These are phyloP conservation scores for Neocloeon triangulifer DNA, from an alignment of 1,140 invertebrate species.

Conservation along the genomic window DNA sequence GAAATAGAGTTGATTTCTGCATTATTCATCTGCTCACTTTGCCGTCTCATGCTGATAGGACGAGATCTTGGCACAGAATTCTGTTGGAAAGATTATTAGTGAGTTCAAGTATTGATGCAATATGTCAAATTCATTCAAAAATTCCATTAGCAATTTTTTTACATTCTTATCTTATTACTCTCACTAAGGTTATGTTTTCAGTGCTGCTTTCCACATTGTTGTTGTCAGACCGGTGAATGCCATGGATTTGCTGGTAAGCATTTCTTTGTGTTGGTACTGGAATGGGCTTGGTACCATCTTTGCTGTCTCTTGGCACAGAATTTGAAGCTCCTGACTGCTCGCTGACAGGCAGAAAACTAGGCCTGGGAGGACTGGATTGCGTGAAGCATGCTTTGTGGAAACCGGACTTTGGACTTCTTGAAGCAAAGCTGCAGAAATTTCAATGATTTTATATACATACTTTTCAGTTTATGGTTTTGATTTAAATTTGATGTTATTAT, in stretches of 20 bases:
- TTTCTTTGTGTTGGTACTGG: conserved; percentile 50
- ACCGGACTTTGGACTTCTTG: neutral
- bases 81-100: neutral
- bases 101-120: no score
- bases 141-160: no score
- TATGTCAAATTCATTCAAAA: no score
- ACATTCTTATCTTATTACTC: no score
- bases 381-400: neutral
- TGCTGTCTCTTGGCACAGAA: neutral
- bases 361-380: conserved; percentile 32
- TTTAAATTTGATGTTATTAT: no score
- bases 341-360: conserved; percentile 36
- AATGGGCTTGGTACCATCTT: conserved; percentile 48
- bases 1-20: conserved; percentile 66
- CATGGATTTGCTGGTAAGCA: conserved; percentile 18
- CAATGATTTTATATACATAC: no score
- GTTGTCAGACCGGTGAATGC: neutral
- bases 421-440: no score
- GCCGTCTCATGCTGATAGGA: conserved; percentile 56
- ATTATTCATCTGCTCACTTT: conserved; percentile 23
- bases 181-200: no score
- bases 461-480: no score
- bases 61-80: conserved; percentile 49
- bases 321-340: conserved; percentile 1
- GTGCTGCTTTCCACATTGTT: conserved; percentile 3